Evolutionary conservation across 2,888 invertebrate species (phyloP), one percentile per base, ranked within the genome.

Genomic region (Orthosia incerta): DNA sequence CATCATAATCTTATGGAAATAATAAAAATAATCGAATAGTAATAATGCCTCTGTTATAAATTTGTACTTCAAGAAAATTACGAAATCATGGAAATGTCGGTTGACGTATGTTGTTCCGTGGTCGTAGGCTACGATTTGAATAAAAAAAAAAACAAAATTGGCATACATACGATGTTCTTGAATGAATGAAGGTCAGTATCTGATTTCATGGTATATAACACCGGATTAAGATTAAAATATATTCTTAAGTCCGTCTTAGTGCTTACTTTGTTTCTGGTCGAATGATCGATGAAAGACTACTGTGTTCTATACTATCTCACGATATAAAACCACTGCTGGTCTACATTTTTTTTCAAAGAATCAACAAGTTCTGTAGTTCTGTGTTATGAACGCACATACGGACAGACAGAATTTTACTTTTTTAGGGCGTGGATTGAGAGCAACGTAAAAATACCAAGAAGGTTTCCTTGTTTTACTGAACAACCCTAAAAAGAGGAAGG

Each of bases 21-120:
- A 45, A 39, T 68, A n/a, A 76, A 66, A 67, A 1, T 12, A 66
- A 31, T 68, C 13, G 16, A 20, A 78, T 48, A 39, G 4, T 15
- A 15, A 46, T 31, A 68, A 50, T 51, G 46, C 20, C 23, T 57
- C 7, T 51, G 7, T 76, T 23, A 57, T 56, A 50, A 65, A 55
- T 11, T 57, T 5, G 45, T 31, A 12, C 1, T 46, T 26, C 15
- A 70, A 31, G 20, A 26, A 20, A 26, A 50, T 15, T 12, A 16
- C 13, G 7, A 16, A 50, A 12, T 20, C 7, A 50, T 20, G 45
- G 31, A 45, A 74, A 53, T 62, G 12, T 9, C 12, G 15, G 4
- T 18, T 18, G 7, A n/a, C 15, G 4, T 13, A 23, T 4, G 5
- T 9, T 13, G 46, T 45, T 50, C 48, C 48, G 23, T 50, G 26